Evolutionary conservation across 2,888 invertebrate species (phyloP), one percentile per base, ranked within the genome.

Genomic region (Drosophila tanythrix): DNA sequence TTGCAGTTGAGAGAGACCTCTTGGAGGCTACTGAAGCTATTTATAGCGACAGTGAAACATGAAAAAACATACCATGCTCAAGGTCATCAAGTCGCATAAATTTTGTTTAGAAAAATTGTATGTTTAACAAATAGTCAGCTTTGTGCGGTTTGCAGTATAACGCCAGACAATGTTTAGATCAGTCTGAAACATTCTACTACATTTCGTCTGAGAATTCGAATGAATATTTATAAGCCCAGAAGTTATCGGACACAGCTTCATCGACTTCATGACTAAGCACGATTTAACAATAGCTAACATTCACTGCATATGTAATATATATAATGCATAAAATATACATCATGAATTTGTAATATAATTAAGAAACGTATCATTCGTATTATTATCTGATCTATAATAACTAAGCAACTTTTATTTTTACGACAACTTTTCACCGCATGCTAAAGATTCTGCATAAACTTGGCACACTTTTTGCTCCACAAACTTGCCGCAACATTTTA

Each of bases 61-160:
- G 65, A 66, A 59, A 69, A 75, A 80, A 82, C 69, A 64, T 52
- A 81, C 71, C 82, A 81, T 60, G 68, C 60, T 67, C 85, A 88
- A 88, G 87, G 87, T 76, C 88, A 75, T 60, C 80, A 58, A 70
- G 76, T 82, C 75, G 82, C 84, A 86, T 76, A 82, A 83, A 84
- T 83, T 83, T 81, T 58, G 46, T 64, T 50, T 73, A 74, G 68
- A 70, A 70, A 80, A 71, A 65, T 62, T 66, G 35, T 68, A 67
- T 70, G 60, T 33, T 43, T 50, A 38, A 53, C 62, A 7, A n/a
- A 57, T 35, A 43, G n/a, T 38, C 27, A 27, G 38, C 52, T 21
- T 21, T 7, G 35, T 53, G 7, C 27, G 18, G 33, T 55, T 50
- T n/a, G n/a, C 13, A 62, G 11, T 62, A 27, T 29, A 38, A 6